Percentiles rank a stretch among this genome's conserved stretches.
Conservation (phyloP, 2,888 invertebrate genomes). For the Stratiomys singularior region DNA sequence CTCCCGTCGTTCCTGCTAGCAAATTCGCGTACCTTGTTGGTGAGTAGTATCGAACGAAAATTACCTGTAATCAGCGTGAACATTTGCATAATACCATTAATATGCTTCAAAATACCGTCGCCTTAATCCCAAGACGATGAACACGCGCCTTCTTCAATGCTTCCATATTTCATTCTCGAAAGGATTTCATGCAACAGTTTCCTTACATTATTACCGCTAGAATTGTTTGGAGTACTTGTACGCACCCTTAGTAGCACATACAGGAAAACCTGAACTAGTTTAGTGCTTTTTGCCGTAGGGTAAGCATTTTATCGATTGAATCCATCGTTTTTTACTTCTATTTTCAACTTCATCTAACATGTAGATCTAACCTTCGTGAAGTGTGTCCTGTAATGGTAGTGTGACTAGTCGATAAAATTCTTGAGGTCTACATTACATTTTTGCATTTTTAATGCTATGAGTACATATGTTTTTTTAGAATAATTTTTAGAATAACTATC, state of each 20-base stretch:
- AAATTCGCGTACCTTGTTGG: no score
- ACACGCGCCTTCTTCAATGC: not conserved
- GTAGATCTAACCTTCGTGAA: constrained; percentile 35
- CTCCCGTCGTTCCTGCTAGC: no score
- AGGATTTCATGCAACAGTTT: constrained; percentile 38
- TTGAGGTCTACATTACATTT: no score
- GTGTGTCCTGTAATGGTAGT: not conserved
- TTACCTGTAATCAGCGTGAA: constrained; percentile 50
- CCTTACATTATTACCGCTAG: constrained; percentile 6
- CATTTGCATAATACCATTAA: constrained; percentile 50
- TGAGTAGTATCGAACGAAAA: constrained; percentile 2
- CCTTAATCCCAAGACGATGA: not conserved
- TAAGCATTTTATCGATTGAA: constrained; percentile 6
- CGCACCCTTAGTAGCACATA: not conserved
- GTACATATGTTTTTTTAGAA: no score
- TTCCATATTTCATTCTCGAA: not conserved
- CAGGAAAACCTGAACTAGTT: not conserved
- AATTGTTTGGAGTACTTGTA: not conserved
- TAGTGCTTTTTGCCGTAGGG: not conserved
- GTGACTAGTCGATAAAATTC: no score
- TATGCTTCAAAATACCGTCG: constrained; percentile 14
- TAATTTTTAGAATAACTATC: no score
- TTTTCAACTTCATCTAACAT: constrained; percentile 4
- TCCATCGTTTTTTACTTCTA: not conserved
- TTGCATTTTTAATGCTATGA: no score